These are phyloP conservation scores for Lasiurus cinereus DNA, from an alignment of 2,113 vertebrate species.

Conservation along the genomic window DNA sequence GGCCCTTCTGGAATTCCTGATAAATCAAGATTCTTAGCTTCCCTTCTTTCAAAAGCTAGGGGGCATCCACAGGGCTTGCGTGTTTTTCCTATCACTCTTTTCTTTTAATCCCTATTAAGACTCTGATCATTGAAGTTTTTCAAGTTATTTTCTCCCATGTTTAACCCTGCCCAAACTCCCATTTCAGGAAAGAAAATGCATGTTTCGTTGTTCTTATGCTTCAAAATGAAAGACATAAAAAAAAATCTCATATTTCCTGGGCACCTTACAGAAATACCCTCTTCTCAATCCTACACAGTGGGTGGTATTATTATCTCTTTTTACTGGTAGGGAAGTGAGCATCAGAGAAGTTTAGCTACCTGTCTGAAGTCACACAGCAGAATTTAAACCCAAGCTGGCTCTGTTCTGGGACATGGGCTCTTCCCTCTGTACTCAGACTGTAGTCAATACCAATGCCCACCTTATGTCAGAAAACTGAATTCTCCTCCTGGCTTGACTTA, in stretches of 20 bases:
- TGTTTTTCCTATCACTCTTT: not conserved
- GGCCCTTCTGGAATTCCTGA: not conserved
- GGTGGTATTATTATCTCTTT: not conserved
- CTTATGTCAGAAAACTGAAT: not conserved
- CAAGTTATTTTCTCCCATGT: not conserved
- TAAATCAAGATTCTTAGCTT: not conserved
- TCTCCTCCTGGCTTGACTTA: not conserved
- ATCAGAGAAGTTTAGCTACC: not conserved
- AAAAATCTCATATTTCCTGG: not conserved
- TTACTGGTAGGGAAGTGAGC: not conserved
- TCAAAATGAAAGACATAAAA: slow-evolving; percentile 46
- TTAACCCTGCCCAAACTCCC: not conserved
- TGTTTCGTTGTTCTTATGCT: not conserved
- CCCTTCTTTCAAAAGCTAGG: not conserved
- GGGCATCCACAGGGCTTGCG: not conserved
- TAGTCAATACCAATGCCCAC: not conserved
- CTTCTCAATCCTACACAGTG: not conserved
- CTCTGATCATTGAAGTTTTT: not conserved
- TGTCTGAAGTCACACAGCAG: slow-evolving; percentile 35
- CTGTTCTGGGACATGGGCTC: not conserved
- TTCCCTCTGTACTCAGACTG: not conserved
- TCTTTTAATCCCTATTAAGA: not conserved
- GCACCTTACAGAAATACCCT: not conserved
- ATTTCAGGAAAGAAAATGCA: not conserved
- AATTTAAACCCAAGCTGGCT: not conserved